phyloP scores from a whole-genome alignment of 2,113 vertebrate genomes.

The Laticauda laticaudata region DNA sequence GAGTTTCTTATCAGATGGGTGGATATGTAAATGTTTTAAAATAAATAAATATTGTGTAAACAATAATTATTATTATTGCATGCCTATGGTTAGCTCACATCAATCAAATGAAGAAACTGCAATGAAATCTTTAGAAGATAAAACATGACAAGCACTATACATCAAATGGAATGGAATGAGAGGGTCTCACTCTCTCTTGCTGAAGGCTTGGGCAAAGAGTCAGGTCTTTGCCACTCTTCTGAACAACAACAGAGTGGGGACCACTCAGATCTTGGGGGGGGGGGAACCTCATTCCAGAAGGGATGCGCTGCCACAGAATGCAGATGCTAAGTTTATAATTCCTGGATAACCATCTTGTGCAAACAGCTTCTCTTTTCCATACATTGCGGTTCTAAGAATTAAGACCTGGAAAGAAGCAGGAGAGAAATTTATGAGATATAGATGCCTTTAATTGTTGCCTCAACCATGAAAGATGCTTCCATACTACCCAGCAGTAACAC shows the following conservation, averaged over 20 bases:
- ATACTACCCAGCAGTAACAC: not conserved
- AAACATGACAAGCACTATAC: not conserved
- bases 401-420: too few species aligned
- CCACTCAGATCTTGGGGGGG: not conserved
- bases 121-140: not conserved
- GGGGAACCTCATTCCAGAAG: not conserved
- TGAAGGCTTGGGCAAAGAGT: not conserved
- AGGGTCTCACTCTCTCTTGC: not conserved
- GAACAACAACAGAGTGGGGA: not conserved
- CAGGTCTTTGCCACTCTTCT: not conserved
- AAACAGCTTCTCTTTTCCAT: not conserved
- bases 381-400: not conserved
- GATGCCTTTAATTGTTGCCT: not conserved
- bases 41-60: not conserved
- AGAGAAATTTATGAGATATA: not conserved
- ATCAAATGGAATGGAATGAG: not conserved
- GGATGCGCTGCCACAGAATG: not conserved
- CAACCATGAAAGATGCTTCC: not conserved
- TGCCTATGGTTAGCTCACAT: not conserved
- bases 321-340: not conserved
- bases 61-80: not conserved
- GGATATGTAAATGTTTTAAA: not conserved
- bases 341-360: not conserved
- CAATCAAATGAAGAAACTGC: not conserved
- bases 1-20: not conserved